Evolutionary conservation across 2,113 vertebrate genomes (phyloP), one percentile per base, ranked within the genome.

Genomic region (Apteryx mantelli): DNA sequence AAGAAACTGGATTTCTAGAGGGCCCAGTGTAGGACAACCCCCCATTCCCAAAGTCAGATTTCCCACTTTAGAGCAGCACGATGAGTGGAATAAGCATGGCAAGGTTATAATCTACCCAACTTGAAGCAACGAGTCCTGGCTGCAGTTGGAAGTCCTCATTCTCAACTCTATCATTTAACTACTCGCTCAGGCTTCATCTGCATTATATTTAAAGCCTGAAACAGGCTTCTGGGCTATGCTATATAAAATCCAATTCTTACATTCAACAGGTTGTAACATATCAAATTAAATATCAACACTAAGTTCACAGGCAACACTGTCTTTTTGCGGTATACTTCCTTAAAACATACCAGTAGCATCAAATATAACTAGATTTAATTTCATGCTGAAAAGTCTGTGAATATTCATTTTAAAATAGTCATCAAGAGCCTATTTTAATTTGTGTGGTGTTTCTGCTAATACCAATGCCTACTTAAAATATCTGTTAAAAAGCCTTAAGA

Each of bases 391-490:
- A 85, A 82, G 88, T 73, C 89, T 97, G 77, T 95, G 97, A 96
- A 86, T 97, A 97, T 97, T 98, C 91, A 98, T 98, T 98, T 95
- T 89, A 91, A 97, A 97, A 97, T 97, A 97, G 97, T 97, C 97
- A 98, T 86, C 69, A 44, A 96, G 97, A 98, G 97, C 89, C 96
- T 97, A 95, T 98, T 98, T 98, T 98, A 98, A 98, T 98, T 98
- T 98, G 96, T 97, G 97, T 97, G 96, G 95, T 97, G 95, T 98
- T 98, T 97, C 97, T 97, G 95, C 93, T 98, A 96, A 98, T 98
- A 96, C 85, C 86, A 95, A 94, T 95, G 80, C 87, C 96, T 95
- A 89, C 95, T 97, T 98, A 96, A 97, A 98, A 77, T 94, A 96
- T 56, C 96, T 74, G 44, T 97, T 97, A 94, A 97, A 98, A 97